A percentile compares a stretch with the other conserved stretches of the same genome.
Conservation (phyloP, 2,888 invertebrate genomes). For the Drosophila trichaetosa region DNA sequence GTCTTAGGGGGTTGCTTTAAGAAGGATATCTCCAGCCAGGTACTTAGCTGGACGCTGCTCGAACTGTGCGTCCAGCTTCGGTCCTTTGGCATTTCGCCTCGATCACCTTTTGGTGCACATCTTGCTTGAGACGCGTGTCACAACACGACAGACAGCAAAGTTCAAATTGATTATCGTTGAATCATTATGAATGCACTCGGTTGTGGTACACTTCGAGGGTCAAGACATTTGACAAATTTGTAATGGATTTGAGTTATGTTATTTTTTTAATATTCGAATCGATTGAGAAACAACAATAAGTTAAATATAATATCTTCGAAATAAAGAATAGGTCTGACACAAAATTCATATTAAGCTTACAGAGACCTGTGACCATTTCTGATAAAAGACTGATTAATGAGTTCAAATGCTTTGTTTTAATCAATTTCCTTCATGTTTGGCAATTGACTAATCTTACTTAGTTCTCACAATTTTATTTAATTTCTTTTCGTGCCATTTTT, state of each 20-base stretch:
- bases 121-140: constrained; percentile 49
- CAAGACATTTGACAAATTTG: constrained; percentile 13
- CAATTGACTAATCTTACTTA: not conserved
- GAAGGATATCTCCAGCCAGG: constrained; percentile 13
- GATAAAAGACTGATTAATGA: not conserved
- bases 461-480: not conserved
- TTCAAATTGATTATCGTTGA: constrained; percentile 62
- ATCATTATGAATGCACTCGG: constrained; percentile 32
- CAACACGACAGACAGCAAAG: constrained; percentile 29
- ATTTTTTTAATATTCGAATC: no score
- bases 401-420: not conserved
- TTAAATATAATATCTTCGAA: no score
- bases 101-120: constrained; percentile 52
- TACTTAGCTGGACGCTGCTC: constrained; percentile 10
- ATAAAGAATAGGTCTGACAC: no score
- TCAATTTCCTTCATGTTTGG: not conserved
- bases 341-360: not conserved
- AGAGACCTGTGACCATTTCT: not conserved
- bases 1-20: constrained; percentile 60
- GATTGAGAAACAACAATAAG: no score
- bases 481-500: not conserved
- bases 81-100: constrained; percentile 29
- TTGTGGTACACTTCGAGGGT: not conserved
- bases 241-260: not conserved
- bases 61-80: constrained; percentile 25